phyloP scores from a whole-genome alignment of 2,888 invertebrate species.

The Chymomyza procnemis region DNA sequence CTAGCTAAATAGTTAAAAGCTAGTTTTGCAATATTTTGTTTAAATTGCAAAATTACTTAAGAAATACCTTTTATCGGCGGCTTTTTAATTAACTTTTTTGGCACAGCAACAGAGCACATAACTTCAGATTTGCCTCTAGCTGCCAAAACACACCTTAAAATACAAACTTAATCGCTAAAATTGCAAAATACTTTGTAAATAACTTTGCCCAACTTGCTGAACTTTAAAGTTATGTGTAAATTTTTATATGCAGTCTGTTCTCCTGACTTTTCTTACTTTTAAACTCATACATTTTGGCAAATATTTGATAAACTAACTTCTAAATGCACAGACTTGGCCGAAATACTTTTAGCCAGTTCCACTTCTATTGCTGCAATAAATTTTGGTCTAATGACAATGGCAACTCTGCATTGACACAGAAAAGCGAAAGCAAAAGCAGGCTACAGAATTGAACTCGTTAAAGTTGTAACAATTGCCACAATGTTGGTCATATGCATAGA shows the following conservation, averaged over 20 bases:
- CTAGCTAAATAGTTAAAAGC: too few species aligned
- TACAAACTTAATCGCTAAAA: background rate
- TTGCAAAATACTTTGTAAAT: background rate
- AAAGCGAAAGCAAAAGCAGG: background rate
- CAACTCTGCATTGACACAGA: background rate
- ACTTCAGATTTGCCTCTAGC: too few species aligned
- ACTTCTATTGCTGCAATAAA: background rate
- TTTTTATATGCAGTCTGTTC: too few species aligned
- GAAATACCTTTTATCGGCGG: too few species aligned
- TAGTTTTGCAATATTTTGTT: too few species aligned
- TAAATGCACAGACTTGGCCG: background rate
- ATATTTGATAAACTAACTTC: background rate
- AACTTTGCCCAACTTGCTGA: background rate
- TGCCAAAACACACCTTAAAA: background rate
- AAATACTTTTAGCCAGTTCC: background rate
- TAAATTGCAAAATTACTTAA: too few species aligned
- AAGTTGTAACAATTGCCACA: background rate
- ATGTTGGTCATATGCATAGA: background rate
- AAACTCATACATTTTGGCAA: background rate
- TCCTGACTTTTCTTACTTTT: too few species aligned
- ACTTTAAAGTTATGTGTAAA: background rate
- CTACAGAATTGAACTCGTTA: too few species aligned
- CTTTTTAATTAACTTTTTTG: too few species aligned
- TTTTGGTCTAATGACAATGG: background rate
- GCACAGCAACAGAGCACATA: too few species aligned